Conservation (phyloP, 2,113 vertebrate species). For the Austrofundulus limnaeus region DNA sequence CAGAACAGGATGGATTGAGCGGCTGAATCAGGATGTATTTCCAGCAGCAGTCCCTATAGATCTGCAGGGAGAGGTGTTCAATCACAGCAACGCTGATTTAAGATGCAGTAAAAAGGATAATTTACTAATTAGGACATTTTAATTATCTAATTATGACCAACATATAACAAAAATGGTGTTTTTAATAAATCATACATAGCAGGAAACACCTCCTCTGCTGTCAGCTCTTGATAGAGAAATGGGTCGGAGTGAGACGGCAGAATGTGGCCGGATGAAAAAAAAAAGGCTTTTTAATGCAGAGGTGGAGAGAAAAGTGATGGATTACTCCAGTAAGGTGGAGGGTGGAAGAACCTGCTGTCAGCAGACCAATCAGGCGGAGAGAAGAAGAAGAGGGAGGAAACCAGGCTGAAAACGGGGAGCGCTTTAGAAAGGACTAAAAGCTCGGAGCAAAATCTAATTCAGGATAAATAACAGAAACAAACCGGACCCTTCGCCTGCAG, state of each 20-base stretch:
- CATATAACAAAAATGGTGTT: background rate
- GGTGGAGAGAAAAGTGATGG: conserved; percentile 40
- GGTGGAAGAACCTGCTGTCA: conserved; percentile 42
- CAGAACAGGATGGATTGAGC: conserved; percentile 27
- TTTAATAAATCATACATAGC: background rate
- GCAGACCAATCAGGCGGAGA: conserved; percentile 45
- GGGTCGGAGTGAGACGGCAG: conserved; percentile 3
- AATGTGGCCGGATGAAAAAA: conserved; percentile 22
- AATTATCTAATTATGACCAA: background rate
- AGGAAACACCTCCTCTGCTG: background rate
- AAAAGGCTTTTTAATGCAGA: conserved; percentile 17
- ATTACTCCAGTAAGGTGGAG: conserved; percentile 36
- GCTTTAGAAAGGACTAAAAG: background rate
- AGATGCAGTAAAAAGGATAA: background rate
- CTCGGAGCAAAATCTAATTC: background rate
- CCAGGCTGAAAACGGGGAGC: conserved; percentile 3
- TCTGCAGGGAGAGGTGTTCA: conserved; percentile 36
- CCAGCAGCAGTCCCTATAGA: conserved; percentile 12
- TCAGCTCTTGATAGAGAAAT: conserved; percentile 35
- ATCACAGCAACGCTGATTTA: conserved; percentile 3
- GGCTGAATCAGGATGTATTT: conserved; percentile 52
- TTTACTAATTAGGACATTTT: background rate
- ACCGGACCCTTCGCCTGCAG: conserved; percentile 14
- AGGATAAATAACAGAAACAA: conserved; percentile 1
- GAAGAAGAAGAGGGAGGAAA: background rate